These are phyloP conservation scores for Coptodon bakossiorum DNA, from an alignment of 2,113 vertebrate species.

Conservation along the genomic window DNA sequence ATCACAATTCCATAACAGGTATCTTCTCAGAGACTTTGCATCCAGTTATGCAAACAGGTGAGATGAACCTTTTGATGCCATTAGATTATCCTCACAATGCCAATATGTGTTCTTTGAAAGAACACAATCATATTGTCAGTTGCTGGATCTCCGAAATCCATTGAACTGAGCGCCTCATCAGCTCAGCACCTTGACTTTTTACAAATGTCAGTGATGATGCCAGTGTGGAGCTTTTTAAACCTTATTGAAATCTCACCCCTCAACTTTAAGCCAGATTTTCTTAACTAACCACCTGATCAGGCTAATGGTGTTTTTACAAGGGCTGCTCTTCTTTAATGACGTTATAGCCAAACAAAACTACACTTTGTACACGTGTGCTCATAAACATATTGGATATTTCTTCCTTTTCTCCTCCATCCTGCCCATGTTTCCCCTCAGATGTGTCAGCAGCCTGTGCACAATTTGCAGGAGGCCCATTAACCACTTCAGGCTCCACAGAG, in stretches of 20 bases:
- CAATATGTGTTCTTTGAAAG: not conserved
- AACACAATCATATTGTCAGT: not conserved
- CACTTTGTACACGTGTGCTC: not conserved
- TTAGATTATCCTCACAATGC: not conserved
- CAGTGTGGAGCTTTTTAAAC: not conserved
- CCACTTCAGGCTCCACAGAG: not conserved
- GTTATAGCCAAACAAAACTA: not conserved
- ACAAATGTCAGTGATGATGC: not conserved
- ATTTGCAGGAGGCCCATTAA: not conserved
- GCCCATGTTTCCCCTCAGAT: fast-evolving
- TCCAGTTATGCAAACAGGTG: not conserved
- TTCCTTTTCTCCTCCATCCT: not conserved
- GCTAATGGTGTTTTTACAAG: not conserved
- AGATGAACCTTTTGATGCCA: not conserved
- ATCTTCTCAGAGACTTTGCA: not conserved
- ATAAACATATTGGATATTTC: not conserved
- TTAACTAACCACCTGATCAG: not conserved
- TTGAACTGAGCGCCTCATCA: not conserved
- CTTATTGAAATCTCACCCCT: not conserved
- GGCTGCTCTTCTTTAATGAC: not conserved
- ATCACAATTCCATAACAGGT: not conserved
- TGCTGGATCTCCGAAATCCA: not conserved
- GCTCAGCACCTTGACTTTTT: not conserved
- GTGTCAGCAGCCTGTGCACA: not conserved
- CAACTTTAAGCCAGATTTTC: not conserved